Evolutionary conservation across 2,888 invertebrate genomes (phyloP).

Genomic region (Aproaerema taeniolella): DNA sequence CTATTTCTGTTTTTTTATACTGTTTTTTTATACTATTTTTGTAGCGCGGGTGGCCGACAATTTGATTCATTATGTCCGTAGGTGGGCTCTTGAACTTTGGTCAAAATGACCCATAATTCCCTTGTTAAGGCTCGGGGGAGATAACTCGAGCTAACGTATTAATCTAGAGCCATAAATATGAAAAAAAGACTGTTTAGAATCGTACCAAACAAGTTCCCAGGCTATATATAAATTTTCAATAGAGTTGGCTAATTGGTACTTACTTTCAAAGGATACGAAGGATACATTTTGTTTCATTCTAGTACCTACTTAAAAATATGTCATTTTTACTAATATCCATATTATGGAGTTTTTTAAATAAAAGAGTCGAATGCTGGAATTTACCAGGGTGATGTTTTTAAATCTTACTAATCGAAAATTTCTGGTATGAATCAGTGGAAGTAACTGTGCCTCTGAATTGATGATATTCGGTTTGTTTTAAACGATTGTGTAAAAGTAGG

Average conservation of each 20-base stretch:
- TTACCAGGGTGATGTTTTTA: too few relatives aligned
- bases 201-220: conserved; percentile 30
- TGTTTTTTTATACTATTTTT: conserved; percentile 37
- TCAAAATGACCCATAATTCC: conserved; percentile 68
- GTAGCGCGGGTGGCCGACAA: conserved; percentile 57
- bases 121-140: conserved; percentile 56
- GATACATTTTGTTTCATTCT: too few relatives aligned
- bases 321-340: too few relatives aligned
- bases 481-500: too few relatives aligned
- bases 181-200: conserved; percentile 30
- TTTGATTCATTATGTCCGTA: conserved; percentile 60
- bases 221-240: conserved; percentile 16
- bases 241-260: conserved; percentile 5
- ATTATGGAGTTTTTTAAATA: too few relatives aligned
- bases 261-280: too few relatives aligned
- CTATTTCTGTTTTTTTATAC: conserved; percentile 3
- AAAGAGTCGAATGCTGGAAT: too few relatives aligned
- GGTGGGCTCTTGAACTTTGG: conserved; percentile 59
- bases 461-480: too few relatives aligned
- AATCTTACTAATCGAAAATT: too few relatives aligned
- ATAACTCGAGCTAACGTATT: conserved; percentile 54
- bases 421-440: too few relatives aligned
- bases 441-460: too few relatives aligned
- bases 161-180: conserved; percentile 58
- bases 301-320: too few relatives aligned